A percentile compares a stretch with the other conserved stretches of the same genome.
Evolutionary conservation across 2,797 vertebrate genomes (phyloP).

Genomic region (Mastacembelus armatus): DNA sequence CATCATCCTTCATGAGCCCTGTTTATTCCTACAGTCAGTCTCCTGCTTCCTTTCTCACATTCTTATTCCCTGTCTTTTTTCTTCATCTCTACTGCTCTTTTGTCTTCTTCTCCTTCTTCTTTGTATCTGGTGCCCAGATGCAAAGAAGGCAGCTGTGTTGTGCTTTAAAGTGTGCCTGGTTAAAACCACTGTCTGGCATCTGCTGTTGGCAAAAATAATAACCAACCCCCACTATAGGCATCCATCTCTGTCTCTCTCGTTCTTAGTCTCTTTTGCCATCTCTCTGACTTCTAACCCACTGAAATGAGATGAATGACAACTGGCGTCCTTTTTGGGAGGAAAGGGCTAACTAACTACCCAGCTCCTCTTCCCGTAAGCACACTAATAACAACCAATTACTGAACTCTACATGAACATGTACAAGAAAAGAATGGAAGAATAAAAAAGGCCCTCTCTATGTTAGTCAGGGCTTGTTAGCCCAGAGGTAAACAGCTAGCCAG

Average conservation of each 20-base stretch:
- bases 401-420: slow-evolving; percentile 61
- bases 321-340: slow-evolving; percentile 50
- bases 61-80: slow-evolving; percentile 48
- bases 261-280: slow-evolving; percentile 26
- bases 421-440: slow-evolving; percentile 43
- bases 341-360: slow-evolving; percentile 65
- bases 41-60: slow-evolving; percentile 25
- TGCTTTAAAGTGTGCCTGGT: slow-evolving; percentile 73
- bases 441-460: slow-evolving; percentile 34
- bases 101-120: slow-evolving; percentile 50
- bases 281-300: slow-evolving; percentile 54
- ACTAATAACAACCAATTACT: slow-evolving; percentile 80
- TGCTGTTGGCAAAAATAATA: slow-evolving; percentile 68
- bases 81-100: slow-evolving; percentile 46
- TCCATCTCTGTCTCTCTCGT: slow-evolving; percentile 44
- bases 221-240: slow-evolving; percentile 60
- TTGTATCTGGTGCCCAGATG: slow-evolving; percentile 74
- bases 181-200: slow-evolving; percentile 69
- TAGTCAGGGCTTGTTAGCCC: slow-evolving; percentile 58
- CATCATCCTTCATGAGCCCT: slow-evolving; percentile 39
- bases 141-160: slow-evolving; percentile 76
- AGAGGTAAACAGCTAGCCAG: slow-evolving; percentile 47
- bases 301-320: slow-evolving; percentile 71
- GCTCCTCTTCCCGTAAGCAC: slow-evolving; percentile 67
- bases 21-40: slow-evolving; percentile 41